These are phyloP conservation scores for Leptodirus hochenwartii DNA, from an alignment of 2,888 invertebrate genomes.

Conservation along the genomic window DNA sequence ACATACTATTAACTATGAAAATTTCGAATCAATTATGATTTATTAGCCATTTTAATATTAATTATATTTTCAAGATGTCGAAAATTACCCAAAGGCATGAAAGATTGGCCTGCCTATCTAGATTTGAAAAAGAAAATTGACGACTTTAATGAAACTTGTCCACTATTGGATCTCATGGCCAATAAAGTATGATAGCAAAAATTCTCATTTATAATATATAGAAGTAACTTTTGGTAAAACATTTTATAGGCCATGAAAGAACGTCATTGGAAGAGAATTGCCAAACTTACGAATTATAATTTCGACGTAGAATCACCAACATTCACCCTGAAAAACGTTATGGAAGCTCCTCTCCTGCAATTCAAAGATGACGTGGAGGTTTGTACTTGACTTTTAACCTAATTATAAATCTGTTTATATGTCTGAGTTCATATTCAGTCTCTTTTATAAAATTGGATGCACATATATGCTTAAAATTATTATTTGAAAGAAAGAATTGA, in stretches of 20 bases:
- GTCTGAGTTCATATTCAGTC: too few species aligned
- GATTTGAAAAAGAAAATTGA: constrained; percentile 79
- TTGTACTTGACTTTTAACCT: too few species aligned
- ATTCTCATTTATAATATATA: background rate
- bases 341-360: constrained; percentile 68
- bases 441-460: too few species aligned
- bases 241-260: constrained; percentile 36
- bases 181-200: constrained; percentile 35
- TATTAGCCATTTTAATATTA: constrained; percentile 5
- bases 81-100: constrained; percentile 66
- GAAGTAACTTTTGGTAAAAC: too few species aligned
- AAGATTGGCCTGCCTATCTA: constrained; percentile 74
- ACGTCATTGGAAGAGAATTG: constrained; percentile 32
- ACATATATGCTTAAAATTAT: too few species aligned
- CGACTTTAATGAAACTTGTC: constrained; percentile 78
- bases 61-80: constrained; percentile 40
- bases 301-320: constrained; percentile 65
- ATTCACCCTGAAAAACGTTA: constrained; percentile 61
- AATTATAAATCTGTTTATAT: too few species aligned
- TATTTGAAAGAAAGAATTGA: too few species aligned
- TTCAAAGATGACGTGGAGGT: constrained; percentile 78
- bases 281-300: constrained; percentile 37
- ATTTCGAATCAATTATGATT: constrained; percentile 5
- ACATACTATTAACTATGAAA: constrained; percentile 1
- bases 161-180: constrained; percentile 72